phyloP scores from a whole-genome alignment of 2,113 vertebrate species.

The Psephotus haematonotus region DNA sequence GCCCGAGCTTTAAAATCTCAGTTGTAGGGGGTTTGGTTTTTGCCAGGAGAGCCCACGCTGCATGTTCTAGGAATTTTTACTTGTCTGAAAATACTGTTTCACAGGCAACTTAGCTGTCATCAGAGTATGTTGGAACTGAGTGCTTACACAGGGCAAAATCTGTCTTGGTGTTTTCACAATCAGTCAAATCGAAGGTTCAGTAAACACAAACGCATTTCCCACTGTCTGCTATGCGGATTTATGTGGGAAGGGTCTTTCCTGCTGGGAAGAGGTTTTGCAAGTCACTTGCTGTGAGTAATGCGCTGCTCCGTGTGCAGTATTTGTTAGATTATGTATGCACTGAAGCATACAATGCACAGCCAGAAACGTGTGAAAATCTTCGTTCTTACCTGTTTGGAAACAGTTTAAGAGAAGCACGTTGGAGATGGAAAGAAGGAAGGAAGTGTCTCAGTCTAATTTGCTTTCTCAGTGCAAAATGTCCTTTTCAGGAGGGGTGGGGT shows the following conservation, averaged over 20 bases:
- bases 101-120: background rate
- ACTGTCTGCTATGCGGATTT: background rate
- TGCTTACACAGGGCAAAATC: background rate
- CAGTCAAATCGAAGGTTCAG: background rate
- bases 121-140: background rate
- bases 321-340: background rate
- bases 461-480: background rate
- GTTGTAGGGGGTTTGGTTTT: background rate
- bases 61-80: background rate
- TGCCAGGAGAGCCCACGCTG: background rate
- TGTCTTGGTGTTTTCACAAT: background rate
- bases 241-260: background rate
- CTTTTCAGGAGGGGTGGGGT: background rate
- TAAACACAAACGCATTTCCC: conserved; percentile 20
- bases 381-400: background rate
- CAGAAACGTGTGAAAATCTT: background rate
- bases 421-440: background rate
- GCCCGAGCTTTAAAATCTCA: background rate
- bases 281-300: background rate
- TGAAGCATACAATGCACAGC: background rate
- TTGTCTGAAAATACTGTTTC: background rate
- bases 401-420: background rate
- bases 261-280: background rate
- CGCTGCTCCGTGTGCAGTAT: background rate
- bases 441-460: background rate